Conservation (phyloP, 1,140 invertebrate genomes). For the Bradysia coprophila region DNA sequence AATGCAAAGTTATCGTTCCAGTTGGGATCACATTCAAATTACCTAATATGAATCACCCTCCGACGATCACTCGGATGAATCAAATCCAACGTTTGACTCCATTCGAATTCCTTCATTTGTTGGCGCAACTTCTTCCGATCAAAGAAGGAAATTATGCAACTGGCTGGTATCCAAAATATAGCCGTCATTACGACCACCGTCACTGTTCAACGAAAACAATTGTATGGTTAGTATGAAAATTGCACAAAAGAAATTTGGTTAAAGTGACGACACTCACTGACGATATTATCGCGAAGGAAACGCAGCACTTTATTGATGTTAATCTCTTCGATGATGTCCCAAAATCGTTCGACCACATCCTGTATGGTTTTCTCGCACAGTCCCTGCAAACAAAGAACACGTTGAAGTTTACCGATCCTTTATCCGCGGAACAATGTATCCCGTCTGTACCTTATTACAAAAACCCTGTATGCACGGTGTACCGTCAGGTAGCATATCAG, state of each 20-base stretch:
- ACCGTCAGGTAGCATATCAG: conserved; percentile 76
- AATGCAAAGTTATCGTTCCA: not conserved
- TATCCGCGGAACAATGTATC: not conserved
- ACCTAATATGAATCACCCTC: conserved; percentile 37
- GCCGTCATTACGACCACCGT: conserved; percentile 75
- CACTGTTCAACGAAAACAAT: conserved; percentile 9
- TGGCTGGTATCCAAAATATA: conserved; percentile 82
- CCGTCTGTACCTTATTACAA: conserved; percentile 76
- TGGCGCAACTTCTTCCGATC: conserved; percentile 42
- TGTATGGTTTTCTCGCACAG: conserved; percentile 86
- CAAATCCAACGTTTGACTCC: conserved; percentile 36
- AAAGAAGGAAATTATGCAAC: conserved; percentile 63
- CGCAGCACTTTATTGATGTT: conserved; percentile 82
- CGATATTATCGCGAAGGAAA: conserved; percentile 74
- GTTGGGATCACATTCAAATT: conserved; percentile 1
- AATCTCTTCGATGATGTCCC: conserved; percentile 93
- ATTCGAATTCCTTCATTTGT: conserved; percentile 33
- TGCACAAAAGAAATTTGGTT: not conserved
- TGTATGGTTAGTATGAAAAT: not conserved
- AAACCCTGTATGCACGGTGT: conserved; percentile 92
- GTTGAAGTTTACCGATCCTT: not conserved
- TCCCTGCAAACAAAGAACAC: conserved; percentile 39
- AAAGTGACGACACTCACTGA: conserved; percentile 39
- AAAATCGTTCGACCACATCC: conserved; percentile 86
- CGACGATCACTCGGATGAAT: conserved; percentile 38